Percentiles rank a stretch among this genome's conserved stretches.
Conservation (phyloP, 2,888 invertebrate genomes). For the Lasius fuliginosus region DNA sequence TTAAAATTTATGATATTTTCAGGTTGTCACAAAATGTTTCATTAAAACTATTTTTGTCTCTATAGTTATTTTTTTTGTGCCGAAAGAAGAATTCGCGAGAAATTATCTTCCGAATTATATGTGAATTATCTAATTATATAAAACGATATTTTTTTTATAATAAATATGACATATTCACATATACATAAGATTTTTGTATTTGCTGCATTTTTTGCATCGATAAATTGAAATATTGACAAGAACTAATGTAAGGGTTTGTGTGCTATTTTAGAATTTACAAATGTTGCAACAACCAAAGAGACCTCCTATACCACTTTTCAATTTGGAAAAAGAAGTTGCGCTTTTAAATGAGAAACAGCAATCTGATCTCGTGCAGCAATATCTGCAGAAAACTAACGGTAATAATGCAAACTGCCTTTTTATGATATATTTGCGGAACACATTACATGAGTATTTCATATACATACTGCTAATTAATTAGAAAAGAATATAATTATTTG, state of each 20-base stretch:
- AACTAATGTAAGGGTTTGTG: not conserved
- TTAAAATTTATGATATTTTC: not conserved
- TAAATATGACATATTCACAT: not conserved
- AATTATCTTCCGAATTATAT: not conserved
- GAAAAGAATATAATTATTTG: not conserved
- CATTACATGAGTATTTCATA: not conserved
- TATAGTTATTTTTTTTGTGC: not conserved
- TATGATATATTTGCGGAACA: not conserved
- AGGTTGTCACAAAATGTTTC: not conserved
- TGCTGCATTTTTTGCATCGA: not conserved
- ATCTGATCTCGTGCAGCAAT: conserved; percentile 81
- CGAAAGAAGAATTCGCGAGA: not conserved
- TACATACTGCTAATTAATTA: not conserved
- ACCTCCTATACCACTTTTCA: conserved; percentile 84
- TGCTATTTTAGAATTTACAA: conserved; percentile 86
- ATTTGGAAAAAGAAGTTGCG: conserved; percentile 61
- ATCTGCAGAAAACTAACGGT: conserved; percentile 75
- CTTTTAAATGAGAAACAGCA: conserved; percentile 64
- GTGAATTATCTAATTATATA: not conserved
- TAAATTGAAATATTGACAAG: not conserved
- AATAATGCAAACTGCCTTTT: not conserved
- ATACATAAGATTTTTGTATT: not conserved
- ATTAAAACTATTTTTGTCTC: not conserved
- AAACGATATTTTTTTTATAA: conserved; percentile 8
- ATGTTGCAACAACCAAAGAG: conserved; percentile 85